These are phyloP conservation scores for Rhodinocichla rosea DNA, from an alignment of 2,113 vertebrate genomes.

Conservation along the genomic window DNA sequence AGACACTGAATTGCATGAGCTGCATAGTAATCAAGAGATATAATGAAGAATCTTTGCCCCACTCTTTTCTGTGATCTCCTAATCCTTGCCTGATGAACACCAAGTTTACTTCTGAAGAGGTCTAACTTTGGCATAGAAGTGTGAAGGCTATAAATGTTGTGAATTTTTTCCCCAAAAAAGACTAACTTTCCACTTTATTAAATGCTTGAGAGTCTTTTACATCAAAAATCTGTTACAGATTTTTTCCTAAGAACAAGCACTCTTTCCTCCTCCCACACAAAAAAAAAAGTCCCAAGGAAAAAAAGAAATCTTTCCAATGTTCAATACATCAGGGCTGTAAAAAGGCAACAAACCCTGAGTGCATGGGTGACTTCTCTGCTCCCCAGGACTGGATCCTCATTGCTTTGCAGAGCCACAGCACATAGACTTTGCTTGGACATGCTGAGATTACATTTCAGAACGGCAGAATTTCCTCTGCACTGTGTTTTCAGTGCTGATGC, in stretches of 20 bases:
- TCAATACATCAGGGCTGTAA: background rate
- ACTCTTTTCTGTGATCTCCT: background rate
- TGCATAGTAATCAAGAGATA: background rate
- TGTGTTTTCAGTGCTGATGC: background rate
- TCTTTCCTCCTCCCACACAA: slow-evolving; percentile 7
- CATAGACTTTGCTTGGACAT: background rate
- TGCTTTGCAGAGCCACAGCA: background rate
- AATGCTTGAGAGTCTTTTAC: background rate
- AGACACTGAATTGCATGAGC: background rate
- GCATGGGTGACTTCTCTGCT: background rate
- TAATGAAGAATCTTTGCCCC: background rate
- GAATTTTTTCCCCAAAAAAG: background rate
- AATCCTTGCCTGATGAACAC: background rate
- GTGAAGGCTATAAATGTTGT: background rate
- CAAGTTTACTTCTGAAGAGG: background rate
- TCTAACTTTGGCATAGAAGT: background rate
- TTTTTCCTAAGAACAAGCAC: slow-evolving; percentile 15
- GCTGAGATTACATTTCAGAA: background rate
- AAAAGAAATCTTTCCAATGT: slow-evolving; percentile 16
- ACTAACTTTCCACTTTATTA: slow-evolving; percentile 35
- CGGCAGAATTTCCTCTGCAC: background rate
- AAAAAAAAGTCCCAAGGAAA: slow-evolving; percentile 4
- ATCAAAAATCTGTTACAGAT: slow-evolving; percentile 26
- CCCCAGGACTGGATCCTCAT: background rate
- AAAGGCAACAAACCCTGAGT: background rate